These are phyloP conservation scores for Lumbricus terrestris DNA, from an alignment of 2,888 invertebrate species.

Conservation along the genomic window DNA sequence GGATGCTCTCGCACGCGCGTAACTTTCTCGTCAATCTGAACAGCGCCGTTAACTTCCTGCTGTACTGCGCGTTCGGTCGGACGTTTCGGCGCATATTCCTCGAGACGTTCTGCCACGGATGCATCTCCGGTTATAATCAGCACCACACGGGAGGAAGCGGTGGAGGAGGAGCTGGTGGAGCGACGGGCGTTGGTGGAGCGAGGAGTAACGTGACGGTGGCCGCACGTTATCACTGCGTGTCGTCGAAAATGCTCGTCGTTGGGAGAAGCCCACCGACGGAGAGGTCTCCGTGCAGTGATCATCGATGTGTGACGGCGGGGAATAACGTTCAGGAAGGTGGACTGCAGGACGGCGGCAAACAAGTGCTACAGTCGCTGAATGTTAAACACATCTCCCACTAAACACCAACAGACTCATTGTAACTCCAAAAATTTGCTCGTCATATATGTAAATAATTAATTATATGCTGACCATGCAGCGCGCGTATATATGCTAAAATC, in stretches of 20 bases:
- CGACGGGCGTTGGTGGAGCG: background rate
- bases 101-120: slow-evolving; percentile 49
- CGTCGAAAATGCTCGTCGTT: background rate
- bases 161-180: background rate
- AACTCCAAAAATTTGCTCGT: too few species aligned
- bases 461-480: too few species aligned
- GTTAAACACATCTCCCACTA: background rate
- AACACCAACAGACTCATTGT: background rate
- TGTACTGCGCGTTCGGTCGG: slow-evolving; percentile 38
- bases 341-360: background rate
- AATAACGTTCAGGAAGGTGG: background rate
- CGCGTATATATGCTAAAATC: too few species aligned
- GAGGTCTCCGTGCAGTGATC: background rate
- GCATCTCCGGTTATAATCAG: slow-evolving; percentile 27
- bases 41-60: slow-evolving; percentile 38
- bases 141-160: background rate
- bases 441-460: too few species aligned
- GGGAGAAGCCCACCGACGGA: background rate
- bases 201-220: background rate
- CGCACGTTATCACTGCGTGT: background rate
- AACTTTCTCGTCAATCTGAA: slow-evolving; percentile 41
- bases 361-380: background rate
- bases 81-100: slow-evolving; percentile 41
- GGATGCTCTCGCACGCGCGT: slow-evolving; percentile 45
- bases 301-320: background rate